Evolutionary conservation across 2,888 invertebrate genomes (phyloP).

Genomic region (Cheilosia soror): DNA sequence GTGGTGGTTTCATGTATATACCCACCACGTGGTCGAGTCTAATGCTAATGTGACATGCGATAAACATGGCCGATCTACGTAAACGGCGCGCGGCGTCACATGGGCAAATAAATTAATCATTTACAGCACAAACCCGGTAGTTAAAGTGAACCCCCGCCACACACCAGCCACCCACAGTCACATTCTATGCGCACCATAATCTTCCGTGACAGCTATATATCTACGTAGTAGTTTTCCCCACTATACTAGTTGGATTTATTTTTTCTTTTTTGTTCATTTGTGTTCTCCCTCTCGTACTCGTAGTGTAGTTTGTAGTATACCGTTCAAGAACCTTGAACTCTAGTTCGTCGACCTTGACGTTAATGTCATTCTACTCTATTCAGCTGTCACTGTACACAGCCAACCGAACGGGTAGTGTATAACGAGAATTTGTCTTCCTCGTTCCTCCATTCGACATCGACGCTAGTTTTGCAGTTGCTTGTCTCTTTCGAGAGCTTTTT

Average conservation of each 20-base stretch:
- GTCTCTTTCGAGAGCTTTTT: constrained; percentile 48
- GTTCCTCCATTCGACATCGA: constrained; percentile 69
- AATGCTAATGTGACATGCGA: constrained; percentile 60
- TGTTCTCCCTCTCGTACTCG: neutral
- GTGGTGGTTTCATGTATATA: constrained; percentile 2
- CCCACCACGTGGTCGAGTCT: constrained; percentile 63
- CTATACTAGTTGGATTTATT: neutral
- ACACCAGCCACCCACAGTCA: constrained; percentile 16
- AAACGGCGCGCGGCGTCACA: constrained; percentile 41
- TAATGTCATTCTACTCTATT: constrained; percentile 80
- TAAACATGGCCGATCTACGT: constrained; percentile 15
- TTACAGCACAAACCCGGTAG: constrained; percentile 64
- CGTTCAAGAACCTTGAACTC: constrained; percentile 82
- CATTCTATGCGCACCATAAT: constrained; percentile 33
- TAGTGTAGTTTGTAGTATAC: constrained; percentile 37
- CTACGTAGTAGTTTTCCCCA: constrained; percentile 33
- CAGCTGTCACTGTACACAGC: constrained; percentile 64
- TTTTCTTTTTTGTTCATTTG: neutral
- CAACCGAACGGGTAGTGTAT: constrained; percentile 7
- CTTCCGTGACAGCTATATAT: constrained; percentile 31
- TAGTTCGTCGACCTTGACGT: constrained; percentile 84
- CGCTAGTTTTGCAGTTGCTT: constrained; percentile 31
- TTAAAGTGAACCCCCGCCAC: constrained; percentile 26
- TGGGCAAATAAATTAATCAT: constrained; percentile 64
- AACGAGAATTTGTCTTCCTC: constrained; percentile 37